A percentile compares a stretch with the other conserved stretches of the same genome.
Conservation (phyloP, 2,113 vertebrate species). For the Centropus bengalensis region DNA sequence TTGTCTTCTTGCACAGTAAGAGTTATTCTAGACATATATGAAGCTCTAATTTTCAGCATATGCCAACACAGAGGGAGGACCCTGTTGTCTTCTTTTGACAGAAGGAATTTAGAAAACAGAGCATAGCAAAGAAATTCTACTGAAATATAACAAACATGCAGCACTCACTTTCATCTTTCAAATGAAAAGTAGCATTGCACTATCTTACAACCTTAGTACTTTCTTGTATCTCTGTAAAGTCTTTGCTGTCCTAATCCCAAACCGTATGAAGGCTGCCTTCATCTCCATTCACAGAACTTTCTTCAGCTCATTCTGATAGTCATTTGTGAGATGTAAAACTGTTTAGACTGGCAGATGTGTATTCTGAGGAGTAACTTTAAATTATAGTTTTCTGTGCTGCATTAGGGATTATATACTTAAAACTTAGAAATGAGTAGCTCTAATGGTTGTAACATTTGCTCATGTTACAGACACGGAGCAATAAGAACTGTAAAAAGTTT, state of each 20-base stretch:
- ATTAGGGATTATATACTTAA: background rate
- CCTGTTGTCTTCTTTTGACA: background rate
- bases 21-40: background rate
- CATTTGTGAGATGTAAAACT: background rate
- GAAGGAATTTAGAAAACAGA: background rate
- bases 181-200: background rate
- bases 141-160: background rate
- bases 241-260: background rate
- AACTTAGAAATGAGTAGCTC: background rate
- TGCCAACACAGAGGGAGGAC: background rate
- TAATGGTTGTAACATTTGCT: background rate
- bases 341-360: background rate
- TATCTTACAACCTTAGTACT: background rate
- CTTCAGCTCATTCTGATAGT: background rate
- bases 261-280: background rate
- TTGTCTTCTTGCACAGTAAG: background rate
- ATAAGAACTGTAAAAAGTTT: background rate
- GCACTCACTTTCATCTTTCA: conserved; percentile 8
- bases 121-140: background rate
- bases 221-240: background rate
- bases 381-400: background rate
- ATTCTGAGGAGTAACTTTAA: background rate
- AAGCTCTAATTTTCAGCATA: background rate
- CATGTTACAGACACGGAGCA: background rate
- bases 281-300: background rate